Base-by-base conservation (phyloP, 1,140 invertebrate genomes). In the Pachypsylla venusta region DNA sequence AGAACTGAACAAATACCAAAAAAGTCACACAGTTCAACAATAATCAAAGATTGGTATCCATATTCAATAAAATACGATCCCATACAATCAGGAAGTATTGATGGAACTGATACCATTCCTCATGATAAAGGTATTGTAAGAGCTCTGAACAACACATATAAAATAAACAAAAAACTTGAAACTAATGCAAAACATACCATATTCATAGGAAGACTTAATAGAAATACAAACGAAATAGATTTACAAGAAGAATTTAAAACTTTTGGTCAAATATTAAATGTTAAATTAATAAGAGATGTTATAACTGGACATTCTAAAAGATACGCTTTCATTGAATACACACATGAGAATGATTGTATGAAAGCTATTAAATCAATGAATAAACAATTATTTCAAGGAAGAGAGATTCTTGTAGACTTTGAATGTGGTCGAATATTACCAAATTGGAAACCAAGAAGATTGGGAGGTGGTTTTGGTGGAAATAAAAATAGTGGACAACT, bases 261-360 rank as follows among this genome's bases (percentile, higher is more conserved):
- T 60, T 82, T 74, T 71, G 87, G 86, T 1, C 75, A 78, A 63
- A 79, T 93, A 22, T 65, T 79, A 42, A 76, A 77, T 10, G 80
- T 81, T 35, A 76, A 81, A 59, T 65, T 93, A 7, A 81, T 93
- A 16, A 75, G 79, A 64, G 87, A 91, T 65, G 77, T 90, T 57
- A 82, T 93, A 0, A 93, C 89, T 4, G 88, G 89, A 0, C 76
- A 80, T 62, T 87, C 87, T 1, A 82, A 83, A 69, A 77, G 86
- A 48, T 94, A 93, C 73, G 88, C 82, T 3, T 93, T 94, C 74
- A 75, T 93, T 12, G 89, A 93, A 71, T 92, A 81, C 76, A 77
- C 79, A 63, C 74, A 73, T 26, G 75, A 76, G 63, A 74, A 73
- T 61, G 85, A 84, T 3, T 72, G 81, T 27, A 73, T 72, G 57